Evolutionary conservation across 2,113 vertebrate species (phyloP).

Genomic region (Chamaea fasciata): DNA sequence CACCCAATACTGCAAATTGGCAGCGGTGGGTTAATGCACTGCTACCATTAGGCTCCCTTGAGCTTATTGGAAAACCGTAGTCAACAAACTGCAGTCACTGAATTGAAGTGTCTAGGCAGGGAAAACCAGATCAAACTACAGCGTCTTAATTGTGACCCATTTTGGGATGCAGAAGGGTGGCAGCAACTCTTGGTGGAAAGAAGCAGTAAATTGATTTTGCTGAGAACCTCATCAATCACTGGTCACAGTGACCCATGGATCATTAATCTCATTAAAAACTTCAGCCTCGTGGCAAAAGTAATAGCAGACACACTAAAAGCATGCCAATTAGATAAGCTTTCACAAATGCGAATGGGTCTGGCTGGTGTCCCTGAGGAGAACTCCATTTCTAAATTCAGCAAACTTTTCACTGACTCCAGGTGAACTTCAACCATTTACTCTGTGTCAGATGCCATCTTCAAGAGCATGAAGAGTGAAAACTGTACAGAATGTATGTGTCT

Average conservation of each 20-base stretch:
- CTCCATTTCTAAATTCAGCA: neutral
- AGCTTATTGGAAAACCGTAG: neutral
- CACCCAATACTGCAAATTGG: neutral
- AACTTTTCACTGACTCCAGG: neutral
- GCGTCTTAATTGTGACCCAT: neutral
- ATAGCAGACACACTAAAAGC: neutral
- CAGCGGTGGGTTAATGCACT: neutral
- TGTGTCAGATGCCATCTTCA: neutral
- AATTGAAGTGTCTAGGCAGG: neutral
- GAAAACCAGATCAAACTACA: neutral
- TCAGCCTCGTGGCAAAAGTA: neutral
- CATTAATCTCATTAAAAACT: conserved; percentile 50
- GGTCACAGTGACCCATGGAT: neutral
- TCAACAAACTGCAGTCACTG: neutral
- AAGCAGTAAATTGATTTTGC: conserved; percentile 44
- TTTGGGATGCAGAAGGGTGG: neutral
- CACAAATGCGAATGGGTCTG: neutral
- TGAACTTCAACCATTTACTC: neutral
- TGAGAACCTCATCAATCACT: conserved; percentile 48
- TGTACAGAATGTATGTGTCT: neutral
- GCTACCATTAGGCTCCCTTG: neutral
- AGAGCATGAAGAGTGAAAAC: neutral
- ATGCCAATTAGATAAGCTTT: neutral
- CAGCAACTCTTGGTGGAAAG: neutral
- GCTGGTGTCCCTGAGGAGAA: neutral